Base-by-base conservation (phyloP, 2,888 invertebrate genomes). In the Platycnemis pennipes region DNA sequence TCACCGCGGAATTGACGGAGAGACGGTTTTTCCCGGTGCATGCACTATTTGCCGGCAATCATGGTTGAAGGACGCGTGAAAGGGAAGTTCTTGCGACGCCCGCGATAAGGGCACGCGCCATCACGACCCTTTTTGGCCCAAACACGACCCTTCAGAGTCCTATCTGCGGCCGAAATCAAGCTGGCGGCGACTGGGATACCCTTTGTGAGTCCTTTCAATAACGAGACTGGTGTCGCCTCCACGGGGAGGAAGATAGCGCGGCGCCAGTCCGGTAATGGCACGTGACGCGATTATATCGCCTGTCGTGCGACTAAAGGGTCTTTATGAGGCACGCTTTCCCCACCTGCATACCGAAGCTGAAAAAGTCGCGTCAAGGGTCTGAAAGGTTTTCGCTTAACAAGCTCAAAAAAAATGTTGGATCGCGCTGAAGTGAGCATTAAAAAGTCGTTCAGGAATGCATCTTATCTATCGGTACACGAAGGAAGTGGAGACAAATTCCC, bases 121-220 rank as follows among this genome's bases (percentile, higher is more conserved):
- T 63, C 63, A 22, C 26, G 63, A 63, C 63, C 63, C 63, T 22
- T 63, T 63, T 26, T 63, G 63, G 63, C 4, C 63, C 19, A 5
- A 7, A 22, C 4, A 16, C 63, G 19, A 16, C 49, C 16, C 16
- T 49, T 49, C 8, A 49, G 7, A 16, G 8, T 49, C 22, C 19
- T 63, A 63, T 63, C 63, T 63, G 0, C 26, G 26, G 7, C 63
- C 22, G 63, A 63, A 63, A 63, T 63, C 63, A 26, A 63, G 63
- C 26, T 26, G 8, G 49, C 7, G 49, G 49, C 49, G 16, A n/a
- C 49, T 49, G 49, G 49, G 49, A 8, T 22, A 22, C 22, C 63
- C 26, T 63, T 63, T 63, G 63, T 63, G 63, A 63, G 63, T 26
- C 63, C 63, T 63, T 63, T 63, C 63, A 63, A 63, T 63, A 63